Percentiles rank a stretch among this genome's conserved stretches.
phyloP scores from a whole-genome alignment of 2,113 vertebrate genomes.

The Piliocolobus tephrosceles region DNA sequence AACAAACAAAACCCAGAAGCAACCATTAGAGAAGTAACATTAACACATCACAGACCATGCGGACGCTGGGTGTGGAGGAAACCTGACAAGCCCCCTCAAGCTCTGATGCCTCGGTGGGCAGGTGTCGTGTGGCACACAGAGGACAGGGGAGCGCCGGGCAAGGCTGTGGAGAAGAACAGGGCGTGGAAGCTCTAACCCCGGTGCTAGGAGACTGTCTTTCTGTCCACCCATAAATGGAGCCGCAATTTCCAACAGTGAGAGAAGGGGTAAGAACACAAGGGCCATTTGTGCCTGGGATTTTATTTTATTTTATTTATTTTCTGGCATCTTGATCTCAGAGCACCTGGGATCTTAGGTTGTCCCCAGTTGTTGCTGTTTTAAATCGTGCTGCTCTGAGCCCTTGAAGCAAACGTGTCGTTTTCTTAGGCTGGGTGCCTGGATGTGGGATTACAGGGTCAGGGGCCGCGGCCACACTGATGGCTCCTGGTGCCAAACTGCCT shows the following conservation, averaged over 20 bases:
- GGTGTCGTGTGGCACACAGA: too few species aligned
- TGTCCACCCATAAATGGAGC: rapidly evolving
- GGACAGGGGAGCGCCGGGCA: too few species aligned
- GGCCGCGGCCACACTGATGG: neutral
- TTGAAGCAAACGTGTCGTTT: neutral
- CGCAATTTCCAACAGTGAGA: rapidly evolving
- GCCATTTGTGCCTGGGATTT: neutral
- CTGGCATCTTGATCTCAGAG: neutral
- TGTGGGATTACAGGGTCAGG: neutral
- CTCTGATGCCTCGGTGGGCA: rapidly evolving
- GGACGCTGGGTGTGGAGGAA: rapidly evolving
- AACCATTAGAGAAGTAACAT: neutral
- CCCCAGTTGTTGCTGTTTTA: too few species aligned
- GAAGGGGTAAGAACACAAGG: neutral
- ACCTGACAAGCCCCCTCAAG: rapidly evolving
- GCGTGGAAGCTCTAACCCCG: neutral
- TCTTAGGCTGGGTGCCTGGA: neutral
- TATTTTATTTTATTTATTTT: too few species aligned
- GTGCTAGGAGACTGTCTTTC: neutral
- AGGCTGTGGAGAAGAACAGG: neutral
- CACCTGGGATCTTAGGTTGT: neutral
- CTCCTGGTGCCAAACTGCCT: neutral
- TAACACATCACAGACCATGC: too few species aligned
- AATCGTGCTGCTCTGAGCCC: rapidly evolving
- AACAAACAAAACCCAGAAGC: neutral